Conservation (phyloP, 2,888 invertebrate species). For the Clostera curtula region DNA sequence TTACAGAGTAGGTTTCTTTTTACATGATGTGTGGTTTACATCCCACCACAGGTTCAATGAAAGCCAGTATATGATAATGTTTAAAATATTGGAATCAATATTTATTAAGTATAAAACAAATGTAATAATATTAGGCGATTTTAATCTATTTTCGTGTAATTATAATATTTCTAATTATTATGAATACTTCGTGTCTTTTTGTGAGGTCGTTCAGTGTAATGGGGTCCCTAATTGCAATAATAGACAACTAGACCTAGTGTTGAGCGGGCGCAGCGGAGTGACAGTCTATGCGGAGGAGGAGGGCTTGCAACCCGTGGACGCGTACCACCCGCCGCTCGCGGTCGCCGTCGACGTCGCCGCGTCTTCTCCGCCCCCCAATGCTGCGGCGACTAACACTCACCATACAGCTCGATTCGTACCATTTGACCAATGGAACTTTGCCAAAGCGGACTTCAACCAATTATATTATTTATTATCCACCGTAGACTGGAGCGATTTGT, state of each 20-base stretch:
- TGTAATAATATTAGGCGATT: not conserved
- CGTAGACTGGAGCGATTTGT: slow-evolving; percentile 1
- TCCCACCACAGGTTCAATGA: not conserved
- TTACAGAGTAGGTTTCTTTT: slow-evolving; percentile 3
- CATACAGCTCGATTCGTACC: slow-evolving; percentile 1
- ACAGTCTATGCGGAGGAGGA: slow-evolving; percentile 9
- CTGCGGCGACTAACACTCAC: too few relatives aligned
- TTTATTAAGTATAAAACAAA: not conserved
- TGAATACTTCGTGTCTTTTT: slow-evolving; percentile 1
- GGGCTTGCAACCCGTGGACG: too few relatives aligned
- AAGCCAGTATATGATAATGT: slow-evolving; percentile 1
- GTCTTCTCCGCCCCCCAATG: too few relatives aligned
- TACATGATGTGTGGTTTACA: slow-evolving; percentile 5
- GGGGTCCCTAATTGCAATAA: slow-evolving; percentile 2
- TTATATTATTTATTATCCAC: not conserved
- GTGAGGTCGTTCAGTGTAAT: slow-evolving; percentile 6
- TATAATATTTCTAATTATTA: not conserved
- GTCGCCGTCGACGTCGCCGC: too few relatives aligned
- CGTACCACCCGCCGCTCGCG: too few relatives aligned
- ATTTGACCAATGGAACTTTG: slow-evolving; percentile 2
- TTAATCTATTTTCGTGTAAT: not conserved
- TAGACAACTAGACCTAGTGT: slow-evolving; percentile 8
- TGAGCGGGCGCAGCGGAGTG: slow-evolving; percentile 7
- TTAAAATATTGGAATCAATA: not conserved
- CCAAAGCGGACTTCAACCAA: not conserved